A percentile compares a stretch with the other conserved stretches of the same genome.
These are phyloP conservation scores for Phylloscopus collybita DNA, from an alignment of 2,797 vertebrate species.

Conservation along the genomic window DNA sequence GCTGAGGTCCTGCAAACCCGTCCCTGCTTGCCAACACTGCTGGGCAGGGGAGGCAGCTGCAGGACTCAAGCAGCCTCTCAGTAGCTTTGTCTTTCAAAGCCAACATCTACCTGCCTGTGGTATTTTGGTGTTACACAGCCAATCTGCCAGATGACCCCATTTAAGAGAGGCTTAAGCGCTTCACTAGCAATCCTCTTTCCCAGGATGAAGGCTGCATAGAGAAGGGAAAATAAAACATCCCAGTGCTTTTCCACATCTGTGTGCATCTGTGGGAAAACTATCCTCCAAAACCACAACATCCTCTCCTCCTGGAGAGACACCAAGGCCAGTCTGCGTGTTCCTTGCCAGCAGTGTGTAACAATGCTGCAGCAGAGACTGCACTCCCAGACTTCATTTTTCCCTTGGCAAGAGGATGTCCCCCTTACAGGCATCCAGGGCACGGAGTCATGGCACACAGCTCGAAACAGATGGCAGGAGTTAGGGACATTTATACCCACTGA, in stretches of 20 bases:
- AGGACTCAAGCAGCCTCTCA: rapidly evolving
- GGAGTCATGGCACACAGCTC: background rate
- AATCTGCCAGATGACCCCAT: background rate
- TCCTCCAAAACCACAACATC: background rate
- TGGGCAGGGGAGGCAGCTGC: background rate
- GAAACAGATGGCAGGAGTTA: background rate
- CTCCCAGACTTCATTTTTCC: background rate
- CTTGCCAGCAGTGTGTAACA: background rate
- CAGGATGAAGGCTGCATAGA: background rate
- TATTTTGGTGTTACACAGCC: background rate
- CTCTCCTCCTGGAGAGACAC: background rate
- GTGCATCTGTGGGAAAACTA: background rate
- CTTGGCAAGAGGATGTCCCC: background rate
- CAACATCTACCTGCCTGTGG: background rate
- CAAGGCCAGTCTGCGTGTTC: background rate
- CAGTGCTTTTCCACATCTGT: background rate
- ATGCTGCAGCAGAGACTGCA: background rate
- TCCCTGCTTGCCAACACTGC: background rate
- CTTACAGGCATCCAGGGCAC: background rate
- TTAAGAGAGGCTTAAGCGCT: background rate
- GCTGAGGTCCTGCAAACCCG: background rate
- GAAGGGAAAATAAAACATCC: background rate
- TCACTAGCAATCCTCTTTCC: constrained; percentile 8
- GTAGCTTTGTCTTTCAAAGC: background rate
- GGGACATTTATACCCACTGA: background rate